Base-by-base conservation (phyloP, 2,113 vertebrate genomes). In the Cepphus grylle region DNA sequence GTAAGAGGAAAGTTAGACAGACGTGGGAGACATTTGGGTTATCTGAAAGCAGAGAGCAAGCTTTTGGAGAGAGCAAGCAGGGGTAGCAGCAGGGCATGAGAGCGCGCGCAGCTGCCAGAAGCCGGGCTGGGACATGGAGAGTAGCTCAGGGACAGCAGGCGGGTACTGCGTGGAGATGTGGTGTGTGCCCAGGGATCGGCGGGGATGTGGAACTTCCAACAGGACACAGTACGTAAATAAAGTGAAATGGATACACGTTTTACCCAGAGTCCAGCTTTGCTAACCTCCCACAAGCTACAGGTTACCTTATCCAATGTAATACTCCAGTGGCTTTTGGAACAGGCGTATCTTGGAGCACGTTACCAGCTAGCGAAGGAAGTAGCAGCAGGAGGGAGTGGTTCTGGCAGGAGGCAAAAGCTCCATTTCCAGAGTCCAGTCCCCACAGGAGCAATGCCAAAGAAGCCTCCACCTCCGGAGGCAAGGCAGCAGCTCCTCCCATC, bases 61-160 rank as follows among this genome's bases (percentile, higher is more conserved):
- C 1, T 67, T 76, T 10, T 26, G 36, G 42, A 62, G 9, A 19
- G 5, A 71, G 27, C 2, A 52, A 74, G 66, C 12, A 43, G 29
- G 8, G 25, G 6, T 25, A 11, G 32, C 26, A 74, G 27, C 27
- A 63, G 6, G 32, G 11, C 21, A n/a, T 93, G 22, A 50, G 49
- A 72, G 30, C 43, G 12, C 2, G 0, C 0, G 0, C 13, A 4
- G 11, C 23, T 72, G 43, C 40, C 53, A 20, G n/a, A 0, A 1
- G 15, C 14, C 0, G 1, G 27, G 23, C 32, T 52, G 29, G 6
- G 17, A 9, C 49, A 22, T 1, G 9, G 43, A 19, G 21, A 15
- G 7, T 12, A 81, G 17, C 27, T 58, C 5, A 2, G 15, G 5
- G 5, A 5, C 5, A 2, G 32, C 12, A 67, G 23, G 15, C 23